phyloP scores from a whole-genome alignment of 2,113 vertebrate species.

The Oreochromis niloticus region DNA sequence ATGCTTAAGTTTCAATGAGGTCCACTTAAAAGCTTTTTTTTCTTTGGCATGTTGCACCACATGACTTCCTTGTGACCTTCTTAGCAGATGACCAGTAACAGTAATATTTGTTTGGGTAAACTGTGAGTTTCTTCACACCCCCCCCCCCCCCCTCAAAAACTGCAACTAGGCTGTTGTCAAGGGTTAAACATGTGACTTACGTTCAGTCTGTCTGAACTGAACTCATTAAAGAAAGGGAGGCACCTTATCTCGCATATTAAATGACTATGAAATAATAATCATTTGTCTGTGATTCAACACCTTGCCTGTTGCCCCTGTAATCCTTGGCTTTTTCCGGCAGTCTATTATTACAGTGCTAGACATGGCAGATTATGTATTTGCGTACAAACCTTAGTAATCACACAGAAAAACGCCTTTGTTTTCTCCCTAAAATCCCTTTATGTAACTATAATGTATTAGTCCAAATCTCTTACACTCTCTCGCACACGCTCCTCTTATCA shows the following conservation, averaged over 20 bases:
- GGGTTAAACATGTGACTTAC: background rate
- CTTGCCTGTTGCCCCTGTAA: background rate
- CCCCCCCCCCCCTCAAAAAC: rapidly evolving
- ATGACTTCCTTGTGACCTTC: background rate
- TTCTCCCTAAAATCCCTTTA: constrained; percentile 31
- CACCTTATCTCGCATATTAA: background rate
- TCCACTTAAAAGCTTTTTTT: background rate
- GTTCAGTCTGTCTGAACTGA: background rate
- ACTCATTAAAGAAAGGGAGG: background rate
- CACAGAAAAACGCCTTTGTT: constrained; percentile 27
- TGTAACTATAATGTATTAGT: constrained; percentile 27
- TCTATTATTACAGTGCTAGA: background rate
- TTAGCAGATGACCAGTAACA: background rate
- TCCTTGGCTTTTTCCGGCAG: background rate
- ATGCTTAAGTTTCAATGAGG: background rate
- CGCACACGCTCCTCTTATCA: background rate
- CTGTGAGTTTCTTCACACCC: background rate
- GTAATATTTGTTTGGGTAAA: background rate
- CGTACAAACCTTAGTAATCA: constrained; percentile 13
- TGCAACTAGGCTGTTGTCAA: background rate
- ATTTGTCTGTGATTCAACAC: background rate
- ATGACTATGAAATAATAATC: background rate
- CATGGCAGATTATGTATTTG: constrained; percentile 13
- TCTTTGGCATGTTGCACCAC: background rate
- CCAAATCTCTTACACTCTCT: background rate